Base-by-base conservation (phyloP, 53 echinoderm and acorn worm genomes). In the Glandiceps talaboti region DNA sequence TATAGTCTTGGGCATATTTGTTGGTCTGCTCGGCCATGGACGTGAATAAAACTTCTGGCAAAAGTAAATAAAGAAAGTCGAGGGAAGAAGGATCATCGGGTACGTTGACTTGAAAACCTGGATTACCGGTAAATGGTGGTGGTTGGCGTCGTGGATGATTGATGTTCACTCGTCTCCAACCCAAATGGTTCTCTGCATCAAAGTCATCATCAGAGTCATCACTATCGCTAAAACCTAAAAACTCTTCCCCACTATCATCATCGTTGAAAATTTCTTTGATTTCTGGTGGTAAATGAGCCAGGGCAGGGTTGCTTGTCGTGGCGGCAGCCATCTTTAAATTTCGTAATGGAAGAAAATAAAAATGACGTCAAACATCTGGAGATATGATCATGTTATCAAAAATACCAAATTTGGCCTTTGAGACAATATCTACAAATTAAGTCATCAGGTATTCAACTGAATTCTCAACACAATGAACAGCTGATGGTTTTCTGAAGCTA, bases 181-280 rank as follows among this genome's bases (percentile, higher is more conserved):
- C 64, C 64, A 12, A 20, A 45, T 6, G 33, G 45, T 80, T 73
- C 30, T 73, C 80, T 27, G 29, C 32, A 29, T 73, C 80, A 33
- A 64, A 29, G 73, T 80, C 80, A 80, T 30, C 33, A 64, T 80
- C 29, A 33, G 45, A 29, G 64, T 32, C 64, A 33, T 80, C 80
- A 29, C 45, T 73, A 73, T 73, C 80, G 28, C 27, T 27, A 80
- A 6, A 29, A 10, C 73, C 80, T 29, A 64, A 33, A 64, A 45
- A 33, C 0, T 80, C 27, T 28, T 73, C 64, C 26, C 80, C n/a
- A 80, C 31, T 6, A 64, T 80, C 80, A 29, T 73, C 80, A 64
- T 80, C 64, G 73, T 80, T 73, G 73, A 29, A 33, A 80, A 29
- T 80, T 73, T 73, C 80, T 1, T 64, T 30, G 28, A 81, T 73